A percentile compares a stretch with the other conserved stretches of the same genome.
Conservation (phyloP, 2,888 invertebrate species). For the Artemia sinica region DNA sequence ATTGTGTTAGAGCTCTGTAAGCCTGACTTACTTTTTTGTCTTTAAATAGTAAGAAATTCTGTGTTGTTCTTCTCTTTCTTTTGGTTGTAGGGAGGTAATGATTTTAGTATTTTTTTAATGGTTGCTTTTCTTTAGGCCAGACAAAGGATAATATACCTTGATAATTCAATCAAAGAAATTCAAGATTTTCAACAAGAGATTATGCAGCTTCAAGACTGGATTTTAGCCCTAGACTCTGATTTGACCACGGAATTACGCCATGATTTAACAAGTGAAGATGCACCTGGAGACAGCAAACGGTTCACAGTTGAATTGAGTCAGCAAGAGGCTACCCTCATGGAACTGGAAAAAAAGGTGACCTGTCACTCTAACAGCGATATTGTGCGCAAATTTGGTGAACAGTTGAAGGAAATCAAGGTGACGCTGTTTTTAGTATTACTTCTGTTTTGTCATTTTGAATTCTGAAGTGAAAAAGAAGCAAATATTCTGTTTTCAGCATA, state of each 20-base stretch:
- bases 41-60: slow-evolving; percentile 18
- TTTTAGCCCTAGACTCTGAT: slow-evolving; percentile 47
- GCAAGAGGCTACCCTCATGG: background rate
- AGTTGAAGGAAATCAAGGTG: slow-evolving; percentile 6
- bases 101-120: slow-evolving; percentile 17
- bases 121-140: slow-evolving; percentile 36
- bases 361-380: background rate
- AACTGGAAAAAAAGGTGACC: background rate
- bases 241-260: slow-evolving; percentile 52
- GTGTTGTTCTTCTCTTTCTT: slow-evolving; percentile 21
- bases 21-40: background rate
- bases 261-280: slow-evolving; percentile 57
- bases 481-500: too few relatives aligned
- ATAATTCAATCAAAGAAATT: slow-evolving; percentile 53
- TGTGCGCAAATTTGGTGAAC: background rate
- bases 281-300: slow-evolving; percentile 50
- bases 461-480: too few relatives aligned
- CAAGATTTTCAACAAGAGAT: slow-evolving; percentile 56
- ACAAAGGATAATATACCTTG: slow-evolving; percentile 43
- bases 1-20: too few relatives aligned
- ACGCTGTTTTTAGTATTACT: too few relatives aligned
- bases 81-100: slow-evolving; percentile 21
- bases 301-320: background rate
- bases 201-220: slow-evolving; percentile 52
- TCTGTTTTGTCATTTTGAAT: too few relatives aligned